Conservation (phyloP, 2,797 vertebrate species). For the Trachops cirrhosus region DNA sequence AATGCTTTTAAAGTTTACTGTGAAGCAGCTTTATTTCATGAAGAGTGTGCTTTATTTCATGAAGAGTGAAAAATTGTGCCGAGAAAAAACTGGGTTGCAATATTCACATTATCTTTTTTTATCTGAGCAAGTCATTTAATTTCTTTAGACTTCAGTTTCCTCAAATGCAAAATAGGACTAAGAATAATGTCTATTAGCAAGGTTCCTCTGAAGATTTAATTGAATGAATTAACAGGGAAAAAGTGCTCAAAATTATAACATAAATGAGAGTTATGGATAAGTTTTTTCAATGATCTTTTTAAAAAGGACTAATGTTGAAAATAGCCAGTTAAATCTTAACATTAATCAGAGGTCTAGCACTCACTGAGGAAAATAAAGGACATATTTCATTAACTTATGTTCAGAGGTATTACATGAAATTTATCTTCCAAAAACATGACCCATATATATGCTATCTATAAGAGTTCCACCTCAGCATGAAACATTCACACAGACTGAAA, state of each 20-base stretch:
- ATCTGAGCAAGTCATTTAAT: not conserved
- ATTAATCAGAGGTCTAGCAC: not conserved
- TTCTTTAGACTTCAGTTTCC: slow-evolving; percentile 40
- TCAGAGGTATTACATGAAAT: not conserved
- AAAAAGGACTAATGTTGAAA: slow-evolving; percentile 5
- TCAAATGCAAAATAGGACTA: not conserved
- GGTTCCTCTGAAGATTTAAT: not conserved
- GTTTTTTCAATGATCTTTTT: not conserved
- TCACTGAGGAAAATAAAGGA: slow-evolving; percentile 14
- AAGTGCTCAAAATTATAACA: not conserved
- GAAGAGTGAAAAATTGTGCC: not conserved
- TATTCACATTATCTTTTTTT: not conserved
- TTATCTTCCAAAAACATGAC: not conserved
- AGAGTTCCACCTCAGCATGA: not conserved
- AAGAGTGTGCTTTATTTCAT: not conserved
- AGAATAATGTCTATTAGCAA: not conserved
- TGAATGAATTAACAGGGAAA: slow-evolving; percentile 30
- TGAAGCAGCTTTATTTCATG: not conserved
- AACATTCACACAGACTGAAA: not conserved
- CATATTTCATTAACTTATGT: slow-evolving; percentile 29
- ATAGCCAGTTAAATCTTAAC: slow-evolving; percentile 1
- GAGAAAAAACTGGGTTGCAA: not conserved
- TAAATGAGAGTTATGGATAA: slow-evolving; percentile 10
- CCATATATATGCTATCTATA: not conserved
- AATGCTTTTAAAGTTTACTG: not conserved